A percentile compares a stretch with the other conserved stretches of the same genome.
Evolutionary conservation across 1,140 invertebrate species (phyloP).

Genomic region (Habropoda laboriosa): DNA sequence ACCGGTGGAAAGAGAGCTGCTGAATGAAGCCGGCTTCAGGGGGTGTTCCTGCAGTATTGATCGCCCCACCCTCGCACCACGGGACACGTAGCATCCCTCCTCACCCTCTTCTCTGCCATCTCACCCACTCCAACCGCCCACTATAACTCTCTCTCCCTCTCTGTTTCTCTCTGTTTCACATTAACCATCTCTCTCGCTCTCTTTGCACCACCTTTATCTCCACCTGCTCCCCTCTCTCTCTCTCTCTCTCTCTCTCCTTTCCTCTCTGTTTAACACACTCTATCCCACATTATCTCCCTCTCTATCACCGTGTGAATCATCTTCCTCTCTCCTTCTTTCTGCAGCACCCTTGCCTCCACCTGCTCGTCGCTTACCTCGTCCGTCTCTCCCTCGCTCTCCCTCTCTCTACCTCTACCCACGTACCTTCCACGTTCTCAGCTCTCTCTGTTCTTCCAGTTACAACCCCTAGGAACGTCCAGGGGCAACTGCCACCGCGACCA

Average conservation of each 20-base stretch:
- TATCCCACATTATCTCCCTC: not conserved
- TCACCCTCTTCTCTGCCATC: not conserved
- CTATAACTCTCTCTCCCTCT: not conserved
- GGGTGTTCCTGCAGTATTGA: conserved; percentile 74
- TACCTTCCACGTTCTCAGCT: not conserved
- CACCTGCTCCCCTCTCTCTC: not conserved
- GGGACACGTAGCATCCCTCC: conserved; percentile 49
- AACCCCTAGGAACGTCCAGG: conserved; percentile 43
- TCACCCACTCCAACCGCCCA: conserved; percentile 1
- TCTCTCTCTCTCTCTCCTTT: not conserved
- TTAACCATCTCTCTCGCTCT: not conserved
- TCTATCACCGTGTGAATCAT: not conserved
- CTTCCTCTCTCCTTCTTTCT: not conserved
- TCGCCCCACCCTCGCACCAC: conserved; percentile 72
- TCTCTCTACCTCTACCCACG: not conserved
- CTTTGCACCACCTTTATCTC: not conserved
- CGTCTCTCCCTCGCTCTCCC: too few species aligned
- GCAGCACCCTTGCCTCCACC: too few species aligned
- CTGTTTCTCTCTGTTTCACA: too few species aligned
- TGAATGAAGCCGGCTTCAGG: conserved; percentile 76
- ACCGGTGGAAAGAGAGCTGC: conserved; percentile 51
- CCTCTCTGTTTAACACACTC: not conserved
- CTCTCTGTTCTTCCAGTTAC: not conserved
- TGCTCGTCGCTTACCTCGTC: not conserved
- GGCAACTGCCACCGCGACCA: conserved; percentile 46